Percentiles rank a stretch among this genome's conserved stretches.
phyloP scores from a whole-genome alignment of 2,888 invertebrate genomes.

The Crepidodera aurea region DNA sequence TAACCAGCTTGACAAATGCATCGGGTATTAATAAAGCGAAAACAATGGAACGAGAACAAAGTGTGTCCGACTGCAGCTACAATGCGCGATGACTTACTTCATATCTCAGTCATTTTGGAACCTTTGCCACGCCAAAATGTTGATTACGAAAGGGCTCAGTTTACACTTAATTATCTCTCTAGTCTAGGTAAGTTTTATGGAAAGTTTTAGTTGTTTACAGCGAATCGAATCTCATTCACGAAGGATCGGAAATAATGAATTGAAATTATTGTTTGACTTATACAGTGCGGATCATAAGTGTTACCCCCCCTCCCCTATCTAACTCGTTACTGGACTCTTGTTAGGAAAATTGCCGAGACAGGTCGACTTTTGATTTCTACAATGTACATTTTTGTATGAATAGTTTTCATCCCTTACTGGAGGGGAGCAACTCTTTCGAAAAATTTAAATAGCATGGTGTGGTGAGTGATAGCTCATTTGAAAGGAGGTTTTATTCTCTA shows the following conservation, averaged over 20 bases:
- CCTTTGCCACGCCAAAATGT: conserved; percentile 30
- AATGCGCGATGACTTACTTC: conserved; percentile 32
- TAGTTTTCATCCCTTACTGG: too few relatives aligned
- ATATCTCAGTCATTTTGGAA: conserved; percentile 31
- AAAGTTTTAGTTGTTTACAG: conserved; percentile 10
- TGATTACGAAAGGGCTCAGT: conserved; percentile 29
- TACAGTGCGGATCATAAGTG: too few relatives aligned
- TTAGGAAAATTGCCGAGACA: too few relatives aligned
- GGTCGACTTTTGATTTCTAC: too few relatives aligned
- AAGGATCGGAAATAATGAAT: not conserved
- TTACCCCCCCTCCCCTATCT: too few relatives aligned
- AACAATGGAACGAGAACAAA: conserved; percentile 33
- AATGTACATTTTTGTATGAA: too few relatives aligned
- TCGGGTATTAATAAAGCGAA: conserved; percentile 32
- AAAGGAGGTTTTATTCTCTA: too few relatives aligned
- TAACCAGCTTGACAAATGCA: conserved; percentile 37
- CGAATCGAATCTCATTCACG: conserved; percentile 15
- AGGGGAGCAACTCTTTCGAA: too few relatives aligned
- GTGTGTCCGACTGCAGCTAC: conserved; percentile 30
- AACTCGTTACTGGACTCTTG: too few relatives aligned
- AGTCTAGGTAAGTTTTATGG: conserved; percentile 19
- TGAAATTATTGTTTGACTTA: not conserved
- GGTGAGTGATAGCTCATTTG: too few relatives aligned
- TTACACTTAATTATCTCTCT: conserved; percentile 26
- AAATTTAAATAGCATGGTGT: too few relatives aligned